A percentile compares a stretch with the other conserved stretches of the same genome.
phyloP scores from a whole-genome alignment of 30 jellyfish, hydroid and myxozoan species.

The Rhopilema esculentum region DNA sequence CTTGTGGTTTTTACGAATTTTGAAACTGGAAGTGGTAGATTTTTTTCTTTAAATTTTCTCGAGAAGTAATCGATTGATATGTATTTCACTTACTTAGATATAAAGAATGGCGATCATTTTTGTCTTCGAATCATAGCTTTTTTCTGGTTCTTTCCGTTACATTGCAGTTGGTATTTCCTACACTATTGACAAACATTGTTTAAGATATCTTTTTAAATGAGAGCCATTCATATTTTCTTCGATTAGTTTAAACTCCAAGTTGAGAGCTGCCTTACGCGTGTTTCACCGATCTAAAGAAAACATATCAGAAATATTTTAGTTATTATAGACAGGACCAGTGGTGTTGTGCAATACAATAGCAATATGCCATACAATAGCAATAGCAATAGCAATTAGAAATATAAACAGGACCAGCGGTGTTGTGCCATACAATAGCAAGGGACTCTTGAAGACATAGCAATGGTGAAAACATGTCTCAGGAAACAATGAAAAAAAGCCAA shows the following conservation, averaged over 20 bases:
- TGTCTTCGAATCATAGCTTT: not conserved
- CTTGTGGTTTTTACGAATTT: not conserved
- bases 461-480: not conserved
- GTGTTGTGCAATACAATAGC: not conserved
- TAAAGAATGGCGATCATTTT: not conserved
- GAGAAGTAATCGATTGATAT: not conserved
- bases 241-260: not conserved
- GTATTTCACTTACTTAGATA: not conserved
- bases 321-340: not conserved
- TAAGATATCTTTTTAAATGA: not conserved
- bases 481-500: not conserved
- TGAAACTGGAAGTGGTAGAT: not conserved
- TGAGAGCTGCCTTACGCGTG: not conserved
- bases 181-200: not conserved
- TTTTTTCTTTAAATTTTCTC: not conserved
- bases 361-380: not conserved
- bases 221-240: not conserved
- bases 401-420: not conserved
- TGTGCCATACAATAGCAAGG: not conserved
- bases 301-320: not conserved
- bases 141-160: not conserved
- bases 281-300: not conserved
- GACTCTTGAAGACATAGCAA: not conserved
- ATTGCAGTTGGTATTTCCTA: not conserved
- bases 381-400: not conserved